phyloP scores from a whole-genome alignment of 2,888 invertebrate species.

The Reticulitermes lucifugus region DNA sequence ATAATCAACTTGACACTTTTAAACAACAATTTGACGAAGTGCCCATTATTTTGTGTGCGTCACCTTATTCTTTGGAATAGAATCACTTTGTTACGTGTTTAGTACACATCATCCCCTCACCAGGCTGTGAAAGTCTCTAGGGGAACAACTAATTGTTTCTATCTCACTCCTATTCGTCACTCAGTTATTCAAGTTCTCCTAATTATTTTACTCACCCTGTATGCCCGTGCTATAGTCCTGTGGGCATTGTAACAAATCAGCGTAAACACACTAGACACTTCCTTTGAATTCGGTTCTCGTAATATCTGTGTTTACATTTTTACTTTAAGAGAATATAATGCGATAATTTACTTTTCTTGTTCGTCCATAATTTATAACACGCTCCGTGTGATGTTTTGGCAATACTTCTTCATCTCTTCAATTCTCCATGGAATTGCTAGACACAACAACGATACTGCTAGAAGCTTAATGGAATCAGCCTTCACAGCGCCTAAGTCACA shows the following conservation, averaged over 20 bases:
- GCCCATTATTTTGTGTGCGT: too few species aligned
- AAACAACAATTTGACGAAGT: too few species aligned
- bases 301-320: neutral
- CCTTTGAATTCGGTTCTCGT: neutral
- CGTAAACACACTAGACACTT: neutral
- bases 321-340: neutral
- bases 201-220: neutral
- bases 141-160: neutral
- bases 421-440: too few species aligned
- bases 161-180: neutral
- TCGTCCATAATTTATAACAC: neutral
- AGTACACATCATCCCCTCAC: neutral
- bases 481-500: too few species aligned
- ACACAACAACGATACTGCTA: too few species aligned
- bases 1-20: too few species aligned
- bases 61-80: too few species aligned
- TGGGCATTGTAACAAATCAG: neutral
- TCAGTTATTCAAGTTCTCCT: neutral
- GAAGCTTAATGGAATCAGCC: too few species aligned
- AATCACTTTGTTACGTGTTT: slow-evolving; percentile 9
- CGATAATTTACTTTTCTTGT: neutral
- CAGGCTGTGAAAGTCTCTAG: neutral
- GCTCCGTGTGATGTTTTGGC: neutral
- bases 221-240: neutral
- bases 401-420: too few species aligned